phyloP scores from a whole-genome alignment of 2,113 vertebrate genomes.

The Vireo altiloquus region DNA sequence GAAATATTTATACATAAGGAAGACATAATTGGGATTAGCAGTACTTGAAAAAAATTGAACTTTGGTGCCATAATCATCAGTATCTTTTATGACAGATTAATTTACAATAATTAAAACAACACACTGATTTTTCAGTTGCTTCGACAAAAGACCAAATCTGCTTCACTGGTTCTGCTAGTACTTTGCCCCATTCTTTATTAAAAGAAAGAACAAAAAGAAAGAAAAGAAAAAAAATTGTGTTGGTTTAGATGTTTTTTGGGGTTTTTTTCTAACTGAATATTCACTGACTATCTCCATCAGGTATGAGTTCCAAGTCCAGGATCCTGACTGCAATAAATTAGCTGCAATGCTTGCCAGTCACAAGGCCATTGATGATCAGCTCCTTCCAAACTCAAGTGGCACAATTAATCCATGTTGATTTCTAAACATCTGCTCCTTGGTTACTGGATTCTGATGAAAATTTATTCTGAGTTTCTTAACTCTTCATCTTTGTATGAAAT shows the following conservation, averaged over 20 bases:
- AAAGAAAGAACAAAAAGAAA: fast-evolving
- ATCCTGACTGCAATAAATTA: background rate
- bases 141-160: background rate
- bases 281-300: background rate
- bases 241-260: background rate
- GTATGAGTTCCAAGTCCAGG: background rate
- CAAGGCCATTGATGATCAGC: background rate
- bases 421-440: background rate
- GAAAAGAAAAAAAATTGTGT: fast-evolving
- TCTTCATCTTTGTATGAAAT: background rate
- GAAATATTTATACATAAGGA: background rate
- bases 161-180: background rate
- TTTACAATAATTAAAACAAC: background rate
- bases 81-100: background rate
- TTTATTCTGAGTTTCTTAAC: background rate
- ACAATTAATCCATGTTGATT: background rate
- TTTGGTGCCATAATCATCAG: background rate
- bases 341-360: background rate
- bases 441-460: background rate
- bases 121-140: background rate
- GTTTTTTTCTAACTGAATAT: background rate
- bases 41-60: background rate
- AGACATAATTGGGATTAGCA: background rate
- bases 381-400: background rate
- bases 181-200: background rate